Base-by-base conservation (phyloP, 2,113 vertebrate genomes). In the Sylvicapra grimmia region DNA sequence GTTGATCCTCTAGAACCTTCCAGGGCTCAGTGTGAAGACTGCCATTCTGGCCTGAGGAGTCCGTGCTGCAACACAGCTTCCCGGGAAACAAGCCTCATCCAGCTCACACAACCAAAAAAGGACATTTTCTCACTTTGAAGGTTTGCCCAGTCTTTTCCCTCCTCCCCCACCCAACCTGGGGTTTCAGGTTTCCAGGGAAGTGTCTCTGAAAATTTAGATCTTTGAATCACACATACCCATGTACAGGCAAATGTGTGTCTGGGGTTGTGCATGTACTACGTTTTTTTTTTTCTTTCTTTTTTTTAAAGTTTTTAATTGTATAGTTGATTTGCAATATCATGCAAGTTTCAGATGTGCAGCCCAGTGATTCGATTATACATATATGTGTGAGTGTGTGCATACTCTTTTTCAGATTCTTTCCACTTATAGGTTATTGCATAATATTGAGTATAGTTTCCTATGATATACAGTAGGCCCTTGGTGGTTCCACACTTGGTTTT, bases 71-170 rank as follows among this genome's bases (percentile, higher is more conserved):
- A 4, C 89, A 10, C 63, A 27, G 88, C n/a, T 89, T 68, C 77
- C 29, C 68, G 8, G 68, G 65, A 82, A 93, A 36, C 36, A 23
- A 83, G 90, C n/a, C 5, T 91, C 86, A 29, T 79, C 85, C 82
- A 10, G 63, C 80, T 82, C 13, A 40, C 93, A 83, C 97, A 97
- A 98, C 99, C 98, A 99, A 98, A 99, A 98, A 98, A 99, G 98
- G 98, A 95, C 95, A 97, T 98, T 98, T 92, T 97, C 92, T 96
- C 97, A 36, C 25, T 94, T 96, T 94, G 91, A 97, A 97, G 96
- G 72, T 96, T 96, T 51, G 97, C 96, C 94, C 84, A 75, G 97
- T 75, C 80, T 97, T 4, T 15, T 12, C 65, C 91, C 77, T 53
- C 95, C 98, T 93, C 93, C 93, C 97, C 89, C 47, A 0, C 98